phyloP scores from a whole-genome alignment of 2,113 vertebrate species.

The Anoplopoma fimbria region DNA sequence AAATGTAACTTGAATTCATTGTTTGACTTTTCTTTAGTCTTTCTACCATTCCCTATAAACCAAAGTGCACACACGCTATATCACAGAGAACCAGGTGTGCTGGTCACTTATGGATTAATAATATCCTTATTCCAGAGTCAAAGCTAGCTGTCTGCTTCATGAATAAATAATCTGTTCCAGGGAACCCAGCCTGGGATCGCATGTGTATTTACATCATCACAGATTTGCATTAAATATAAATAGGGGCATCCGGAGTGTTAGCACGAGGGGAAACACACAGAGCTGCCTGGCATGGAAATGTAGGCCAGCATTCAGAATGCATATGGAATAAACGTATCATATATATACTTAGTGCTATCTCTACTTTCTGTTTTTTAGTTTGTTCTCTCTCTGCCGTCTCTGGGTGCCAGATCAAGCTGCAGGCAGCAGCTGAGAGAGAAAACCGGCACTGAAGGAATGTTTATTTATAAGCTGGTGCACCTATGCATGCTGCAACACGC shows the following conservation, averaged over 20 bases:
- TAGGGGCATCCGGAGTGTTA: neutral
- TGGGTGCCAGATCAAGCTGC: constrained; percentile 7
- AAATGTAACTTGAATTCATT: neutral
- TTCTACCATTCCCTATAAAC: neutral
- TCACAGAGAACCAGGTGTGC: neutral
- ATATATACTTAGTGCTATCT: neutral
- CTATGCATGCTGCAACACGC: constrained; percentile 18
- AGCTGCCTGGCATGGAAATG: constrained; percentile 32
- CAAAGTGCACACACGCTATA: neutral
- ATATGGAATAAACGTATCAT: constrained; percentile 18
- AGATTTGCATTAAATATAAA: constrained; percentile 57
- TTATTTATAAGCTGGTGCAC: constrained; percentile 26
- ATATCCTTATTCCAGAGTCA: neutral
- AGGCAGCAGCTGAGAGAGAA: constrained; percentile 40
- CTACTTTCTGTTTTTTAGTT: neutral
- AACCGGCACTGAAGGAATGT: neutral
- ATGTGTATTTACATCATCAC: constrained; percentile 33
- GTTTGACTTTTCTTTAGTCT: neutral
- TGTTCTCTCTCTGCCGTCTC: neutral
- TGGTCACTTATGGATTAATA: neutral
- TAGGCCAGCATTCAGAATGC: constrained; percentile 25
- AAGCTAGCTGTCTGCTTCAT: constrained; percentile 1
- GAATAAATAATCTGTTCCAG: constrained; percentile 9
- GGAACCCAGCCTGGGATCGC: constrained; percentile 11
- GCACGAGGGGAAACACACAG: neutral